phyloP scores from a whole-genome alignment of 2,113 vertebrate species.

The Rhinichthys klamathensis region DNA sequence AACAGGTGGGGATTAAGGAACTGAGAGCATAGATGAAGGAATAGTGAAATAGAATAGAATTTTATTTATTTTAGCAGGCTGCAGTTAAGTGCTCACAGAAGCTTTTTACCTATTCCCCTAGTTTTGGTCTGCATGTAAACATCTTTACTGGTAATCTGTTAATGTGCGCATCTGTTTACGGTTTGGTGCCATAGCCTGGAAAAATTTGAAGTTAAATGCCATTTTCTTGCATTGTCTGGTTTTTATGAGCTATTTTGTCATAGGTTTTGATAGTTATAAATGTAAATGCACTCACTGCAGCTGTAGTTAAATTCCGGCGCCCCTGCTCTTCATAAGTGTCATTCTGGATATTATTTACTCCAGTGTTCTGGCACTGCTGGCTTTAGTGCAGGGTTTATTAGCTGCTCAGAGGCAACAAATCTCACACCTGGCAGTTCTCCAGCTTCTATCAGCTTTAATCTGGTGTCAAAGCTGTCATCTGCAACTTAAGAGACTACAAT shows the following conservation, averaged over 20 bases:
- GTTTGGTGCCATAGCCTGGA: no score
- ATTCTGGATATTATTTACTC: constrained; percentile 9
- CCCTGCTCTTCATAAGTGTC: neutral
- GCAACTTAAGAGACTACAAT: constrained; percentile 39
- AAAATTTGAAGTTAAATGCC: no score
- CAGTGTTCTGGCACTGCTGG: neutral
- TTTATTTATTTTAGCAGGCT: no score
- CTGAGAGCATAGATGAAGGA: no score
- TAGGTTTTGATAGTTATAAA: neutral
- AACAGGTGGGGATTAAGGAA: no score
- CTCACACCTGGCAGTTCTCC: constrained; percentile 29
- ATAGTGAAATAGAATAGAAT: no score
- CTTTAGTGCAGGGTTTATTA: neutral
- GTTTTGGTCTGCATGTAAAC: neutral
- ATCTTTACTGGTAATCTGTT: neutral
- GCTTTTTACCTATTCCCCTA: neutral
- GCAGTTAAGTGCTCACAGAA: no score
- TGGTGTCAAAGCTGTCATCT: constrained; percentile 33
- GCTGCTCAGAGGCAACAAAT: constrained; percentile 23
- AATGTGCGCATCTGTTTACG: neutral
- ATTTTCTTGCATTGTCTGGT: no score
- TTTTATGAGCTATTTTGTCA: no score
- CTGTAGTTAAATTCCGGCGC: neutral
- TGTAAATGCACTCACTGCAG: neutral
- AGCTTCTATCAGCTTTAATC: constrained; percentile 37